Conservation (phyloP, 2,113 vertebrate genomes). For the Tympanuchus pallidicinctus region DNA sequence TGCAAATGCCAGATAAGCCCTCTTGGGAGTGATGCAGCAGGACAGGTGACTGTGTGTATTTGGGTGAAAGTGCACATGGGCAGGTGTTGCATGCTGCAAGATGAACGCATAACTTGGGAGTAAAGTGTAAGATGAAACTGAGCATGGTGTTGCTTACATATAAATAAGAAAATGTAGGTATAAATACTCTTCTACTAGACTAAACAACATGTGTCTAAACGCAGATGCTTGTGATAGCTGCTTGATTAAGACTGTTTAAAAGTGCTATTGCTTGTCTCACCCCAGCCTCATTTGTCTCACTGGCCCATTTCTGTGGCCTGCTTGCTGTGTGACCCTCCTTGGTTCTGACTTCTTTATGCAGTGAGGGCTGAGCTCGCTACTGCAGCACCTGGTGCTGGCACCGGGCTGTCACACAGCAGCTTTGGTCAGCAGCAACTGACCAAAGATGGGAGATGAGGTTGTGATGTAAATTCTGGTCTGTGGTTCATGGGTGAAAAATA, state of each 20-base stretch:
- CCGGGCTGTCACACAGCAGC: background rate
- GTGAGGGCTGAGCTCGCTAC: background rate
- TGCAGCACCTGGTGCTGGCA: background rate
- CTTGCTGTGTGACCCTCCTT: background rate
- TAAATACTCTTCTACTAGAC: background rate
- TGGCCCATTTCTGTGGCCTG: background rate
- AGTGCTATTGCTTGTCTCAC: rapidly evolving
- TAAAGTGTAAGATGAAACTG: constrained; percentile 12
- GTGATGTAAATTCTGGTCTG: background rate
- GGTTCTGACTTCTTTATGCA: background rate
- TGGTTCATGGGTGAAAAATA: background rate
- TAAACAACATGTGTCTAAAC: background rate
- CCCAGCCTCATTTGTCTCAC: background rate
- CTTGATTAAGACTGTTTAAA: constrained; percentile 10
- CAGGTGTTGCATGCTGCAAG: background rate
- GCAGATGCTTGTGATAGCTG: background rate
- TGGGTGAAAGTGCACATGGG: constrained; percentile 50
- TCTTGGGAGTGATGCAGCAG: background rate
- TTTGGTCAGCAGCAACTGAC: background rate
- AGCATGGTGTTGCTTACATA: background rate
- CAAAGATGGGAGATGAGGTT: background rate
- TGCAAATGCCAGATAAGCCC: constrained; percentile 8
- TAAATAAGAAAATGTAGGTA: background rate
- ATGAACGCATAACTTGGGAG: background rate
- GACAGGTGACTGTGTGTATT: constrained; percentile 43